Base-by-base conservation (phyloP, 2,888 invertebrate genomes). In the Drosophila austrosaltans region DNA sequence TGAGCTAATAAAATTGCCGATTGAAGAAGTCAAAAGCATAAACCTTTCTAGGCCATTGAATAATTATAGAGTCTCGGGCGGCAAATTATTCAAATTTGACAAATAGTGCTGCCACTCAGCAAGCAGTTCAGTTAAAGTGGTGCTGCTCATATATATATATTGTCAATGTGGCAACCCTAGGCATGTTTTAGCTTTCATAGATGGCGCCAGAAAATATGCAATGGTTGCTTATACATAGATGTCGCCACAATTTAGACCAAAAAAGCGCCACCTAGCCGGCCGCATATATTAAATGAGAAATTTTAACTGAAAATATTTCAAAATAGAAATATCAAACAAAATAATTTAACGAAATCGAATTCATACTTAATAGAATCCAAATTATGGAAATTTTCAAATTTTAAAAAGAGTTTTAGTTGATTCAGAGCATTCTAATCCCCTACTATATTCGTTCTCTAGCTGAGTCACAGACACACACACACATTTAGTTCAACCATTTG, bases 61-160 rank as follows among this genome's bases (percentile, higher is more conserved):
- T 54, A 64, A 69, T 63, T 62, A 69, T 6, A 42, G 16, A 42
- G 42, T 48, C 10, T 48, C 10, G 22, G 48, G 22, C 22, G 22
- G 48, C 22, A 1, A 48, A 48, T 48, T 48, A 48, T 48, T 48
- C 16, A 48, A 48, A 48, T 48, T 48, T 48, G 2, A 25, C 12
- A 3, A 22, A 12, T 7, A 12, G 5, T 16, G 42, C 10, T 42
- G 42, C 16, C 16, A 42, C 16, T 6, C 1, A 16, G n/a, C 16
- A 42, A 42, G 42, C 42, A 42, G 42, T 40, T 32, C 32, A 32
- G n/a, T 3, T 3, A n/a, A 40, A 40, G 10, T 48, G 48, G 8
- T 3, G 48, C 8, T 25, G 25, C 48, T 10, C 20, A 44, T 7
- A 44, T 7, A 20, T 22, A 8, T n/a, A n/a, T 3, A n/a, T 2